Percentiles rank a stretch among this genome's conserved stretches.
Conservation (phyloP, 1,140 invertebrate genomes). For the Drosophila tani region DNA sequence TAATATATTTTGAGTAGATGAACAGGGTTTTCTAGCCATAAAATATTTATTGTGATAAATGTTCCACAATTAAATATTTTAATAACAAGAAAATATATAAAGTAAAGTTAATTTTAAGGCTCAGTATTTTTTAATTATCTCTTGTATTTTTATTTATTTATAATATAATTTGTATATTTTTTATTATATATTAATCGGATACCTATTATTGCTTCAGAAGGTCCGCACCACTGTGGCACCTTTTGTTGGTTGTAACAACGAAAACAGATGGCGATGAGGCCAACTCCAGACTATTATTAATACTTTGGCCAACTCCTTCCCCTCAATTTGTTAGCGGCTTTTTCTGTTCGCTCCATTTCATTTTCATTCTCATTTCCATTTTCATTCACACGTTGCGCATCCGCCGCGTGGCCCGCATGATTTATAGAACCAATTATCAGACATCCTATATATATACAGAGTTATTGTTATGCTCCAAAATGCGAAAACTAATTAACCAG, state of each 20-base stretch:
- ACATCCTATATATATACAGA: not conserved
- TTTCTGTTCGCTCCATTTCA: conserved; percentile 9
- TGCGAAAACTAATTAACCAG: conserved; percentile 42
- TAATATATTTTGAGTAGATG: not conserved
- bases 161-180: not conserved
- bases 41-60: not conserved
- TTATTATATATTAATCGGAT: not conserved
- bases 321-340: conserved; percentile 29
- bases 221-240: not conserved
- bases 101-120: too few relatives aligned
- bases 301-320: conserved; percentile 24
- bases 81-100: too few relatives aligned
- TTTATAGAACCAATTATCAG: conserved; percentile 43
- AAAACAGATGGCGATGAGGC: conserved; percentile 41
- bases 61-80: too few relatives aligned
- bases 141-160: too few relatives aligned
- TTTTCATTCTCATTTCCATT: conserved; percentile 14
- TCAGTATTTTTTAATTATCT: too few relatives aligned
- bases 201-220: not conserved
- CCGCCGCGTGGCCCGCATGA: conserved; percentile 24
- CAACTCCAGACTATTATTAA: conserved; percentile 40
- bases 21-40: not conserved
- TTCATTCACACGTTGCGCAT: conserved; percentile 33
- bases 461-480: conserved; percentile 24
- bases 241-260: conserved; percentile 18